phyloP scores from a whole-genome alignment of 2,797 vertebrate genomes.

The Sus cebifrons region DNA sequence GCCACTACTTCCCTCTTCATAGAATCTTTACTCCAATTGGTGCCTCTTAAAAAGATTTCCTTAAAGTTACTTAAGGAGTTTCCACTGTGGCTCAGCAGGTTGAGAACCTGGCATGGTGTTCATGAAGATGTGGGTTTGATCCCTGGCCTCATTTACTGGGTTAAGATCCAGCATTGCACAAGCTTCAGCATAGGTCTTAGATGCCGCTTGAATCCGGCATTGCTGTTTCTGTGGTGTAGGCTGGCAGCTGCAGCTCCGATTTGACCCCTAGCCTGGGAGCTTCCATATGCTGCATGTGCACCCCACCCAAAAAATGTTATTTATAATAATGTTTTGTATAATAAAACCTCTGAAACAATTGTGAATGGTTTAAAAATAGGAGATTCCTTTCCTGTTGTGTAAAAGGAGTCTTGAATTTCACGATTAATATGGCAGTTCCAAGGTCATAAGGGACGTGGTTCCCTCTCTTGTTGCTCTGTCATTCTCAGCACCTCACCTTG shows the following conservation, averaged over 20 bases:
- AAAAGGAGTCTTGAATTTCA: not conserved
- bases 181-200: too few species aligned
- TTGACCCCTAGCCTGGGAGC: too few species aligned
- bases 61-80: not conserved
- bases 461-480: not conserved
- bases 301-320: not conserved
- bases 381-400: not conserved
- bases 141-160: too few species aligned
- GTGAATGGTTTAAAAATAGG: constrained; percentile 10
- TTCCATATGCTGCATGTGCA: too few species aligned
- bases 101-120: too few species aligned
- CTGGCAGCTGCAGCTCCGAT: too few species aligned
- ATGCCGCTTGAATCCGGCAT: too few species aligned
- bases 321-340: not conserved
- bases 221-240: too few species aligned
- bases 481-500: not conserved
- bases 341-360: fast-evolving
- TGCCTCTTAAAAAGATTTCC: not conserved
- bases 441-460: not conserved
- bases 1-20: not conserved
- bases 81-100: too few species aligned
- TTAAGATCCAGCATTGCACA: too few species aligned
- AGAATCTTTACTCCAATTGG: not conserved
- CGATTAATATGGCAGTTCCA: not conserved
- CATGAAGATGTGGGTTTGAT: too few species aligned